Percentiles rank a stretch among this genome's conserved stretches.
Evolutionary conservation across 2,888 invertebrate species (phyloP).

Genomic region (Rhamnusium bicolor): DNA sequence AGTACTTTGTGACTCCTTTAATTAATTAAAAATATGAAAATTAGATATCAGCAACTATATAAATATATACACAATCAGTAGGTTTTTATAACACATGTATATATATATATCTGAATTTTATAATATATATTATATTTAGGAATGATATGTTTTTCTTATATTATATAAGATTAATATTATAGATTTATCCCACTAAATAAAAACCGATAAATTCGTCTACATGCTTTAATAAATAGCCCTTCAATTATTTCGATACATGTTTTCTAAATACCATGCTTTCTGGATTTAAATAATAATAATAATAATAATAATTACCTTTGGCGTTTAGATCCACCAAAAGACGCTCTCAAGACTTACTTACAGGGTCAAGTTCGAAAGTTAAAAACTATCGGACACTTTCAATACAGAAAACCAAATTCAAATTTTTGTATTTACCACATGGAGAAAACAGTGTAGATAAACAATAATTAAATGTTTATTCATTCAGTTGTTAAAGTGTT

Average conservation of each 20-base stretch:
- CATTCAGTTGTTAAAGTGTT: no score
- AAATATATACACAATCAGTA: conserved; percentile 22
- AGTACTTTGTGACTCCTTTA: conserved; percentile 8
- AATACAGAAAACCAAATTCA: no score
- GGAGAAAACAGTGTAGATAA: no score
- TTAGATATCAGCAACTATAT: conserved; percentile 10
- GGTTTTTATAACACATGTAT: conserved; percentile 20
- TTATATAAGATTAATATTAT: not conserved
- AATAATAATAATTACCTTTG: no score
- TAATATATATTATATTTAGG: conserved; percentile 36
- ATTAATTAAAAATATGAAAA: conserved; percentile 12
- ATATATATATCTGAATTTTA: conserved; percentile 8
- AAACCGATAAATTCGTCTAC: not conserved
- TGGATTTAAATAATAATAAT: no score
- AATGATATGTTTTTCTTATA: conserved; percentile 49
- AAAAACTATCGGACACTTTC: no score
- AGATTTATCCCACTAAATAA: not conserved
- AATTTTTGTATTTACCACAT: no score
- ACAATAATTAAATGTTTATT: no score
- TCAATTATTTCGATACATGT: not conserved
- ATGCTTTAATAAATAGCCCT: not conserved
- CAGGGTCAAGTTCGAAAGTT: no score
- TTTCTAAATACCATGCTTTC: not conserved
- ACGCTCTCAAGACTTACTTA: no score
- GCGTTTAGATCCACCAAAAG: no score